phyloP scores from a whole-genome alignment of 2,888 invertebrate genomes.

The Physocephala rufipes region DNA sequence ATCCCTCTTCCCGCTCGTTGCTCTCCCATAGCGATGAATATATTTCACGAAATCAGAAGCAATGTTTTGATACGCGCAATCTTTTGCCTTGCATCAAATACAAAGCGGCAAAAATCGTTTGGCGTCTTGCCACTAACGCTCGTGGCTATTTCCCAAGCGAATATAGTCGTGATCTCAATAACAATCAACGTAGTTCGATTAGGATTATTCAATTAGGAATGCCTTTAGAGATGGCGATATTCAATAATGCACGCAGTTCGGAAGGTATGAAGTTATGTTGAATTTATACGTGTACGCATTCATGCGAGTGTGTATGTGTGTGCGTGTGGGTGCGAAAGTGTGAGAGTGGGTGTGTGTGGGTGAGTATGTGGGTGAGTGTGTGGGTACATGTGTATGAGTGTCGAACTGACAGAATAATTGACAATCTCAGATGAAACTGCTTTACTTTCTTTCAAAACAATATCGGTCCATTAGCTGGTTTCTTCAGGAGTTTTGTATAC shows the following conservation, averaged over 20 bases:
- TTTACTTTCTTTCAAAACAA: too few species aligned
- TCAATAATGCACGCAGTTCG: conserved; percentile 57
- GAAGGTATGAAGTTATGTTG: conserved; percentile 53
- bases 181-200: conserved; percentile 48
- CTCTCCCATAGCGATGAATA: conserved; percentile 57
- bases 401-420: too few species aligned
- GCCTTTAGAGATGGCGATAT: conserved; percentile 56
- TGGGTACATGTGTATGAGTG: too few species aligned
- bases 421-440: too few species aligned
- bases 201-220: conserved; percentile 59
- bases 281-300: background rate
- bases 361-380: too few species aligned
- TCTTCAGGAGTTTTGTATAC: too few species aligned
- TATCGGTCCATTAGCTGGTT: too few species aligned
- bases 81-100: conserved; percentile 63
- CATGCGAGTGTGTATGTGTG: background rate
- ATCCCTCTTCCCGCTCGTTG: conserved; percentile 30
- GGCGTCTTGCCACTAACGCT: conserved; percentile 61
- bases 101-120: conserved; percentile 58
- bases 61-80: conserved; percentile 57
- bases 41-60: conserved; percentile 56
- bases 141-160: conserved; percentile 61
- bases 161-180: conserved; percentile 53
- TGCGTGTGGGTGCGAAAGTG: background rate
- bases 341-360: too few species aligned